These are phyloP conservation scores for Anarhynchus alexandrinus DNA, from an alignment of 2,113 vertebrate genomes.

Conservation along the genomic window DNA sequence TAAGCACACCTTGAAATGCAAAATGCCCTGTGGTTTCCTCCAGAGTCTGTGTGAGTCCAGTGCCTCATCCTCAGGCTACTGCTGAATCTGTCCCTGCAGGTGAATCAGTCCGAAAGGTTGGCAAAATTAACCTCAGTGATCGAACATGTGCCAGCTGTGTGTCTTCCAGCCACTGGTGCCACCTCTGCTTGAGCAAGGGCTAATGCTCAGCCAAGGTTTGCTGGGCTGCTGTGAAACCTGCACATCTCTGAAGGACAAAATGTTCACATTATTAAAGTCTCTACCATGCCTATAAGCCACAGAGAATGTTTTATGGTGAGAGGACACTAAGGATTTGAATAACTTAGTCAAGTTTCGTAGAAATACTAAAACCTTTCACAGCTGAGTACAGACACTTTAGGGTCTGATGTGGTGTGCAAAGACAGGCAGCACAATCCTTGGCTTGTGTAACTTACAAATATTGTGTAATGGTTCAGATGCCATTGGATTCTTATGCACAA, in stretches of 20 bases:
- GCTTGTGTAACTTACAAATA: conserved; percentile 25
- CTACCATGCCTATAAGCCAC: background rate
- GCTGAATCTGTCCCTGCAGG: background rate
- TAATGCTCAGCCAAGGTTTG: background rate
- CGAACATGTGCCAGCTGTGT: background rate
- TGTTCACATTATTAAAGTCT: background rate
- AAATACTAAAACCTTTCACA: background rate
- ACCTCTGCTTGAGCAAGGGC: background rate
- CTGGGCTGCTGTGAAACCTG: background rate
- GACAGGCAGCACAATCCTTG: background rate
- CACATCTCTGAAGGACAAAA: background rate
- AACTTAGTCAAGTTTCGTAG: background rate
- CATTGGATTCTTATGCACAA: conserved; percentile 60
- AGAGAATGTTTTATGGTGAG: background rate
- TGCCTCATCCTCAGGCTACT: background rate
- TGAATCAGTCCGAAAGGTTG: background rate
- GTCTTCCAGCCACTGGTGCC: background rate
- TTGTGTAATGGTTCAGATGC: conserved; percentile 35
- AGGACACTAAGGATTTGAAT: background rate
- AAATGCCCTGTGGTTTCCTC: background rate
- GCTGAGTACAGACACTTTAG: background rate
- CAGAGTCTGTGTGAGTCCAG: background rate
- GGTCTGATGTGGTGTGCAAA: background rate
- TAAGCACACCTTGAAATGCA: background rate
- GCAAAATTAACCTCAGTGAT: background rate